Conservation (phyloP, 2,797 vertebrate genomes). For the Benthosema pterotum region DNA sequence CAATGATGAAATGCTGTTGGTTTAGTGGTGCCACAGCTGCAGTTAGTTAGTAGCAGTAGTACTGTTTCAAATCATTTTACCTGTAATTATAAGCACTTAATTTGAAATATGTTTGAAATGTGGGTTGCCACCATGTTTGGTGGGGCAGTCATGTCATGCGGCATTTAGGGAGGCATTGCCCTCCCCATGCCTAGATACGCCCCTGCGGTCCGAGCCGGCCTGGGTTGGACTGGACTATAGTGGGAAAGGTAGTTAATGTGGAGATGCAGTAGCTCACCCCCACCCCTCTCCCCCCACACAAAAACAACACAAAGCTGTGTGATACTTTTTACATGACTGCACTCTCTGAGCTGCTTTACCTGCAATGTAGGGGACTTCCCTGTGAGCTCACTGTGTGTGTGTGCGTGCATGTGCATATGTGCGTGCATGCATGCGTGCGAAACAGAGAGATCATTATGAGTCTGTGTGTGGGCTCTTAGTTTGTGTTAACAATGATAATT, state of each 20-base stretch:
- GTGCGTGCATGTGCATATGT: conserved; percentile 9
- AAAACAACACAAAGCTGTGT: conserved; percentile 40
- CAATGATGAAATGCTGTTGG: too few relatives aligned
- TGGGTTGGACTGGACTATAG: conserved; percentile 34
- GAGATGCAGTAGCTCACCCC: conserved; percentile 35
- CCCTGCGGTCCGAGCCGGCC: conserved; percentile 23
- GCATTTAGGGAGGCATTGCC: too few relatives aligned
- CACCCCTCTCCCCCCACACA: conserved; percentile 5
- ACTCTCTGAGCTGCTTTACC: conserved; percentile 30
- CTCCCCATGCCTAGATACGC: too few relatives aligned
- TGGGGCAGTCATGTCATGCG: too few relatives aligned
- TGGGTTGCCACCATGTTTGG: too few relatives aligned
- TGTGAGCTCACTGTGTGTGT: conserved; percentile 8
- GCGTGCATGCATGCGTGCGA: neutral
- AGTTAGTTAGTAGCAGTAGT: too few relatives aligned
- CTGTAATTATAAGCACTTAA: too few relatives aligned
- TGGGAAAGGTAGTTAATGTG: conserved; percentile 41
- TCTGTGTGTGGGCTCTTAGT: conserved; percentile 9
- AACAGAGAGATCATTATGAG: neutral
- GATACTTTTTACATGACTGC: conserved; percentile 30
- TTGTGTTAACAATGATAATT: neutral
- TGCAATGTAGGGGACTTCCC: conserved; percentile 47
- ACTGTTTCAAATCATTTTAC: too few relatives aligned
- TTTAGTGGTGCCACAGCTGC: too few relatives aligned
- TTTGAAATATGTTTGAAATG: too few relatives aligned